phyloP scores from a whole-genome alignment of 2,113 vertebrate genomes.

The Lasiurus borealis region DNA sequence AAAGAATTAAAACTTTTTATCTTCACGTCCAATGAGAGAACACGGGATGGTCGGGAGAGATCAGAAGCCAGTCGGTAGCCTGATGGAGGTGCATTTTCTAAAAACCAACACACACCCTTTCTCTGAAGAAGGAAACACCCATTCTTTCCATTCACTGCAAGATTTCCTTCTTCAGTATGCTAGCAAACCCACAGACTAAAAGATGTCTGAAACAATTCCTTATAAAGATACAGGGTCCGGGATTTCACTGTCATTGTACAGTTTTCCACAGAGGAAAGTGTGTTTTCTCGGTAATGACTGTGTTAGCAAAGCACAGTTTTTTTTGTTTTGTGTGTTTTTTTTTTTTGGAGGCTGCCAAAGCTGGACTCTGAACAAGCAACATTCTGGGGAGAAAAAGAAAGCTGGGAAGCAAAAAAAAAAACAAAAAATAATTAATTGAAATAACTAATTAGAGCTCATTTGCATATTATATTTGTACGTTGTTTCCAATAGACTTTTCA shows the following conservation, averaged over 20 bases:
- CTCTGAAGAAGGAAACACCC: conserved; percentile 60
- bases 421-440: conserved; percentile 78
- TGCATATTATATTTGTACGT: conserved; percentile 80
- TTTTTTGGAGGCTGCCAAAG: conserved; percentile 70
- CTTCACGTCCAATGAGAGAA: conserved; percentile 32
- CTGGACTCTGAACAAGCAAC: conserved; percentile 48
- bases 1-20: conserved; percentile 55
- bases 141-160: conserved; percentile 64
- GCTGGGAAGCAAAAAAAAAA: conserved; percentile 49
- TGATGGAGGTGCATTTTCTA: conserved; percentile 19
- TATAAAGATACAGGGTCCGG: conserved; percentile 58
- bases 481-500: conserved; percentile 78
- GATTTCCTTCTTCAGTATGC: conserved; percentile 57
- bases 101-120: conserved; percentile 44
- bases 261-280: conserved; percentile 57
- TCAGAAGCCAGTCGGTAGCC: conserved; percentile 4
- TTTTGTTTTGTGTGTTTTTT: not conserved
- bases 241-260: conserved; percentile 52
- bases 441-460: conserved; percentile 83
- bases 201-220: conserved; percentile 58
- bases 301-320: conserved; percentile 53
- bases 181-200: conserved; percentile 54
- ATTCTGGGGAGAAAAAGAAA: conserved; percentile 61
- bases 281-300: conserved; percentile 71
- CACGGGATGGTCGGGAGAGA: conserved; percentile 28